Percentiles rank a stretch among this genome's conserved stretches.
These are phyloP conservation scores for Melitaea cinxia DNA, from an alignment of 1,140 invertebrate species.

Conservation along the genomic window DNA sequence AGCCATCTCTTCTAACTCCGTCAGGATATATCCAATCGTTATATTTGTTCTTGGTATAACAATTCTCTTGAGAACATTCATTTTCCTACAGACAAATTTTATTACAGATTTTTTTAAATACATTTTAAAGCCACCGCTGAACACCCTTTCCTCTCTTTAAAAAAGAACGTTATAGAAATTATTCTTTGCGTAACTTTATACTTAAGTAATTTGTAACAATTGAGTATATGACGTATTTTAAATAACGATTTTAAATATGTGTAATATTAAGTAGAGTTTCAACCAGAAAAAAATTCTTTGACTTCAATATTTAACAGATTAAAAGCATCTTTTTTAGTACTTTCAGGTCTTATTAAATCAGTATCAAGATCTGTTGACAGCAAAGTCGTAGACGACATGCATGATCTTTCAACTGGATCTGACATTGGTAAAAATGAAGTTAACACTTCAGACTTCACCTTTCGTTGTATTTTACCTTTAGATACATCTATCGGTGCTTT, in stretches of 20 bases:
- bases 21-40: slow-evolving; percentile 44
- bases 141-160: slow-evolving; percentile 26
- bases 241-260: no score
- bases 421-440: slow-evolving; percentile 30
- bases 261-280: no score
- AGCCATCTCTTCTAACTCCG: slow-evolving; percentile 50
- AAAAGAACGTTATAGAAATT: slow-evolving; percentile 12
- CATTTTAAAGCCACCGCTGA: slow-evolving; percentile 23
- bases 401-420: slow-evolving; percentile 32
- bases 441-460: slow-evolving; percentile 32
- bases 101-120: not conserved
- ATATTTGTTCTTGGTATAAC: slow-evolving; percentile 45
- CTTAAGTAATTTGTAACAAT: no score
- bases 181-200: no score
- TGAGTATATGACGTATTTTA: no score
- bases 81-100: slow-evolving; percentile 47
- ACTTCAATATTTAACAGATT: not conserved
- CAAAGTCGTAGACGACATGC: slow-evolving; percentile 39
- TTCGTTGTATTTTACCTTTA: slow-evolving; percentile 13
- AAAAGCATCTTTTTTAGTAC: not conserved
- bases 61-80: slow-evolving; percentile 49
- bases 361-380: slow-evolving; percentile 34
- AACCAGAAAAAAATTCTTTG: not conserved
- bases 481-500: slow-evolving; percentile 9
- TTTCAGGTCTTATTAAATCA: not conserved